These are phyloP conservation scores for Epinephelus cyanopodus DNA, from an alignment of 2,113 vertebrate species.

Conservation along the genomic window DNA sequence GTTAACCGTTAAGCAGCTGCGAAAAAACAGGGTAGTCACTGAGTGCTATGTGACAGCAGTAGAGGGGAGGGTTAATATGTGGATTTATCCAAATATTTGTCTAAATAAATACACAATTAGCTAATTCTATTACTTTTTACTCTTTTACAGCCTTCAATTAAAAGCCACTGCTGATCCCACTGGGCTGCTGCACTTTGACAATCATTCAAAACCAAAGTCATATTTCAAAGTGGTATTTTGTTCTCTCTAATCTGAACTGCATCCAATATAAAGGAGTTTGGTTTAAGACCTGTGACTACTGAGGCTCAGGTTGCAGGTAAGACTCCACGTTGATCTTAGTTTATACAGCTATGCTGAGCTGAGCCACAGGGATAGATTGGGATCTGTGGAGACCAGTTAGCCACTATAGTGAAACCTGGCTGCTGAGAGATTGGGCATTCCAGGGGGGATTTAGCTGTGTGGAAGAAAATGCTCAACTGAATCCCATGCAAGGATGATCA, in stretches of 20 bases:
- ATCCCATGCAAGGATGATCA: constrained; percentile 23
- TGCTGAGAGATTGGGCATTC: constrained; percentile 79
- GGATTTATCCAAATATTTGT: constrained; percentile 14
- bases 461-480: constrained; percentile 66
- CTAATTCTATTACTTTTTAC: not conserved
- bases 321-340: constrained; percentile 49
- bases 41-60: constrained; percentile 20
- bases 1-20: constrained; percentile 19
- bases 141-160: not conserved
- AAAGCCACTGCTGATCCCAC: not conserved
- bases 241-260: constrained; percentile 48
- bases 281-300: constrained; percentile 46
- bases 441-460: constrained; percentile 72
- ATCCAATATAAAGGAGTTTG: constrained; percentile 37
- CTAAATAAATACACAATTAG: not conserved
- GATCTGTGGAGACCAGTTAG: constrained; percentile 62
- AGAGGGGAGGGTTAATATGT: not conserved
- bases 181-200: not conserved
- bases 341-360: constrained; percentile 23
- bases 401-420: constrained; percentile 46
- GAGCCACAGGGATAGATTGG: constrained; percentile 62
- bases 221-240: constrained; percentile 25
- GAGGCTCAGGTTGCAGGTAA: constrained; percentile 62
- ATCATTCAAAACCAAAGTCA: not conserved
- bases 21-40: constrained; percentile 5